Evolutionary conservation across 1,140 invertebrate species (phyloP), one percentile per base, ranked within the genome.

Genomic region (Lordiphosa clarofinis): DNA sequence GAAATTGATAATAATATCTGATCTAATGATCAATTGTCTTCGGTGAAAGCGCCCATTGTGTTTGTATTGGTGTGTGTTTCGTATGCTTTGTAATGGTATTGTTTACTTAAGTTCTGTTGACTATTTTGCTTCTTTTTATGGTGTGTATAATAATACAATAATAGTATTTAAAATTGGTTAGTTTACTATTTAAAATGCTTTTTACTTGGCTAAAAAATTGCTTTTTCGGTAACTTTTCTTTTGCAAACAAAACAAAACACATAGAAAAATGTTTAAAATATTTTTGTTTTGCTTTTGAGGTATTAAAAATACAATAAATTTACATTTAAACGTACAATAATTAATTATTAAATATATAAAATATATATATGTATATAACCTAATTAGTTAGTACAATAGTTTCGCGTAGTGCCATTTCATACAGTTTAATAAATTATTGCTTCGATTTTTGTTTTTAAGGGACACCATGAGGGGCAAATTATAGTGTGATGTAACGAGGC

Each of bases 221-320:
- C 52, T 63, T 64, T 64, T 64, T 5, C 0, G 33, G 33, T 9
- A 72, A 56, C 49, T 71, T 60, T 48, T 44, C 31, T 48, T 70
- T 70, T 69, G 43, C 28, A 40, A 62, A 57, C 35, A 53, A 56
- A 59, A 57, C 46, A 72, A 73, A 73, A 57, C 35, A 64, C 35
- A 61, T 46, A 56, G 53, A 53, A 72, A 69, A 24, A 38, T 5
- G 53, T 53, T 42, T 49, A 9, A 15, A 10, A 43, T 36, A 31
- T 46, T 38, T 38, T 19, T 43, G 6, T 50, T 61, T 66, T 38
- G 42, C 67, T 54, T 43, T 82, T 82, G 78, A 82, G 78, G 73
- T 86, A 84, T 86, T 86, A 84, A 84, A 84, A 84, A 86, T 79
- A 86, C 71, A 82, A 84, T 73, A 86, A 84, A 84, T 82, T 84